phyloP scores from a whole-genome alignment of 2,888 invertebrate species.

The Masnerella sp. region DNA sequence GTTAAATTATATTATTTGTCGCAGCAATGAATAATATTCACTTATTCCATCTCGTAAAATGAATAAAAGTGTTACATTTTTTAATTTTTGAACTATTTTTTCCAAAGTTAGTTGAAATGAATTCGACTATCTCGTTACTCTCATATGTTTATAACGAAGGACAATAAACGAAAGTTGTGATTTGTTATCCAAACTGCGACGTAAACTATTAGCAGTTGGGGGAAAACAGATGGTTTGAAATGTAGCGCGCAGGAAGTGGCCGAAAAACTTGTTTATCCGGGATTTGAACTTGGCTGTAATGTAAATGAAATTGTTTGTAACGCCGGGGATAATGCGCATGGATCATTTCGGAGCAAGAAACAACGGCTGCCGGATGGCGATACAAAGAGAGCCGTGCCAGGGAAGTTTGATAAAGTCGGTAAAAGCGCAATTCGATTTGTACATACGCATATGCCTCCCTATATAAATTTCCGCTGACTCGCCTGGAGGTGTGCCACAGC shows the following conservation, averaged over 20 bases:
- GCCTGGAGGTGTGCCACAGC: constrained; percentile 42
- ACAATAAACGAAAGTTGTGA: no score
- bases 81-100: no score
- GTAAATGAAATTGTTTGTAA: constrained; percentile 29
- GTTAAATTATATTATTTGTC: background rate
- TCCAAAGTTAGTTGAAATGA: no score
- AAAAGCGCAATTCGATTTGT: constrained; percentile 31
- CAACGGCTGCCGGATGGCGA: constrained; percentile 1
- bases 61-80: no score
- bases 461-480: constrained; percentile 33
- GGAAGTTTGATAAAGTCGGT: constrained; percentile 46
- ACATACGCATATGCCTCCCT: constrained; percentile 29
- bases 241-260: no score
- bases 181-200: no score
- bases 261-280: constrained; percentile 26
- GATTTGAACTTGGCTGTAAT: constrained; percentile 29
- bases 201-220: no score
- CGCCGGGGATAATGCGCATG: constrained; percentile 20
- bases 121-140: no score
- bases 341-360: constrained; percentile 27
- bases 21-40: no score
- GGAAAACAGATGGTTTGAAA: no score
- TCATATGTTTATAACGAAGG: no score
- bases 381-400: constrained; percentile 38
- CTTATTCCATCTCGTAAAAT: no score